Base-by-base conservation (phyloP, 2,113 vertebrate species). In the Craseonycteris thonglongyai region DNA sequence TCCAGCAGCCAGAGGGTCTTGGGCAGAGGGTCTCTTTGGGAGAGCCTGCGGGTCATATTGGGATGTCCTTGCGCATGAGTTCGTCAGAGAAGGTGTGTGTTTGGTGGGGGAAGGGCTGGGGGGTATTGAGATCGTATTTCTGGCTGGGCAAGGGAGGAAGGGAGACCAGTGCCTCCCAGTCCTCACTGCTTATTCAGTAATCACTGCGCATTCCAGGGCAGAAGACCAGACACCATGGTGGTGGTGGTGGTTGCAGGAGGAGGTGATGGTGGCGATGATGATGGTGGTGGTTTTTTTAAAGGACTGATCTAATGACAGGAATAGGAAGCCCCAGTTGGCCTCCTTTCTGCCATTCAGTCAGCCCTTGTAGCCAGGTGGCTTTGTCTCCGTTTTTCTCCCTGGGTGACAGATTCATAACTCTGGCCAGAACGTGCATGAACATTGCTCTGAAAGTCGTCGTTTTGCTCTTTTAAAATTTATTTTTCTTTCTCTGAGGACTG, bases 401-500 rank as follows among this genome's bases (percentile, higher is more conserved):
- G 30, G 15, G 10, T 54, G 75, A 54, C 49, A 51, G 61, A 42
- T 56, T 92, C n/a, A 40, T 15, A 33, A 14, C 1, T 1, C 35
- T 26, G 5, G 56, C 79, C 75, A 14, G 65, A 68, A 79, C 45
- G 71, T 93, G n/a, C 26, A 49, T 26, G 79, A 84, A 18, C 58
- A 7, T 24, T 61, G 13, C 72, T 75, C 24, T 81, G 42, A 96
- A 84, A 93, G 80, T 82, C 90, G 90, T 85, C 84, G 14, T 85
- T 92, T 88, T 85, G 56, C 59, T 72, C 69, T 87, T 59, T 83
- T 63, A 33, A 72, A 93, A 90, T 80, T 86, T 91, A 88, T 21
- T 96, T 95, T 95, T 90, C 59, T 66, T 68, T 81, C 87, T 92
- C 92, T 38, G 47, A 93, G 63, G 74, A 51, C 80, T 42, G 61